These are phyloP conservation scores for Nycticebus coucang DNA, from an alignment of 2,113 vertebrate species.

Conservation along the genomic window DNA sequence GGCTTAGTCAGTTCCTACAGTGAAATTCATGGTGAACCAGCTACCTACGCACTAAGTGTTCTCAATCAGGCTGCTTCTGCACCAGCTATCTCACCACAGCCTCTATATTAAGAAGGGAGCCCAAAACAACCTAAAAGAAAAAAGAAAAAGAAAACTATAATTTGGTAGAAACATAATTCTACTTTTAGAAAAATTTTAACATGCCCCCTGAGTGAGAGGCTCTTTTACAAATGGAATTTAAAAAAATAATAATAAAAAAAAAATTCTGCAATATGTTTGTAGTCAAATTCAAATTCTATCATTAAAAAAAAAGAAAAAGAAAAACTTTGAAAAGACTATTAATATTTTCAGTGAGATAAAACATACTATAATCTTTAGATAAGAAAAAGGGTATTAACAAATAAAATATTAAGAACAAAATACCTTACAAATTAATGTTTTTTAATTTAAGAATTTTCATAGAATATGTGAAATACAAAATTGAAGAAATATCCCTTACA, in stretches of 20 bases:
- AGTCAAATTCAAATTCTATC: too few species aligned
- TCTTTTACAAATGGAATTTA: too few species aligned
- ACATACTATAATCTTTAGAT: neutral
- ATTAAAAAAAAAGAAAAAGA: neutral
- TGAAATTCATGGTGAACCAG: neutral
- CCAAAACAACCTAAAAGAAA: neutral
- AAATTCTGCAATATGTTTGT: too few species aligned
- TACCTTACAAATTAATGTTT: neutral
- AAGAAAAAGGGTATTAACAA: neutral
- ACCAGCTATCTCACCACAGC: neutral
- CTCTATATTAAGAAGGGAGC: neutral
- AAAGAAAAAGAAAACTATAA: neutral
- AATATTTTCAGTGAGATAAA: slow-evolving; percentile 20
- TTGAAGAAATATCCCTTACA: slow-evolving; percentile 9
- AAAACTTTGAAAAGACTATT: neutral
- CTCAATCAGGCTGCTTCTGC: neutral
- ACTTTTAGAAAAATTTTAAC: neutral
- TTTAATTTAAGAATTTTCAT: neutral
- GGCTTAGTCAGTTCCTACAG: neutral
- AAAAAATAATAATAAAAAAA: too few species aligned
- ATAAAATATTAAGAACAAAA: neutral
- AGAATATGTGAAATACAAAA: neutral
- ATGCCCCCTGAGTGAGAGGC: too few species aligned
- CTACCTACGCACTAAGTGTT: neutral
- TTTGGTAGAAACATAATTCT: neutral